Conservation (phyloP, 1,140 invertebrate species). For the Drosophila orena region DNA sequence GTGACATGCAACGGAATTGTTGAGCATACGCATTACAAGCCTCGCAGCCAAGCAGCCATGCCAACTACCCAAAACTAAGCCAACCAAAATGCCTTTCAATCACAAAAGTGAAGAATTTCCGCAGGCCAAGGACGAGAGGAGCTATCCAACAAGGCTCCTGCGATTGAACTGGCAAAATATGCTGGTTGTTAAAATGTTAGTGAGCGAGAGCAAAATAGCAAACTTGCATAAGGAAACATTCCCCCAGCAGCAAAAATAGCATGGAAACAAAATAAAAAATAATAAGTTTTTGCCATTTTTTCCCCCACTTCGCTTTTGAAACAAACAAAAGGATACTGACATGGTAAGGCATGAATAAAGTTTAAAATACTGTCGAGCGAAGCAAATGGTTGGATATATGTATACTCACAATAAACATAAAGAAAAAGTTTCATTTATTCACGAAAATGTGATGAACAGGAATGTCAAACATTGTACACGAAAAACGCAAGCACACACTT, state of each 20-base stretch:
- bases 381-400: conserved; percentile 21
- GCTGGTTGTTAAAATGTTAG: conserved; percentile 10
- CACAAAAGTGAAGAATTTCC: conserved; percentile 28
- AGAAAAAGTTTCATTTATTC: conserved; percentile 31
- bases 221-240: conserved; percentile 44
- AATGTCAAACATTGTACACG: not conserved
- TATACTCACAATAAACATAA: conserved; percentile 15
- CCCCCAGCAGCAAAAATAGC: conserved; percentile 46
- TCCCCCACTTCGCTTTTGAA: not conserved
- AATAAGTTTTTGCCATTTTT: conserved; percentile 11
- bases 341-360: conserved; percentile 51
- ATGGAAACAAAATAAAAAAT: conserved; percentile 15
- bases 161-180: conserved; percentile 41
- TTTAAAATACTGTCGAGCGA: conserved; percentile 52
- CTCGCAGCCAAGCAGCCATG: conserved; percentile 16
- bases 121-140: conserved; percentile 14
- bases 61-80: conserved; percentile 3
- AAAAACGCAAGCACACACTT: not conserved
- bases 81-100: conserved; percentile 59
- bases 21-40: conserved; percentile 42
- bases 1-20: conserved; percentile 69
- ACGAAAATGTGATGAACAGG: conserved; percentile 18
- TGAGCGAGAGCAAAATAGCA: not conserved
- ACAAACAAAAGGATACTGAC: conserved; percentile 47
- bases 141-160: conserved; percentile 9